Evolutionary conservation across 2,797 vertebrate species (phyloP).

Genomic region (Crocodylus rhombifer): DNA sequence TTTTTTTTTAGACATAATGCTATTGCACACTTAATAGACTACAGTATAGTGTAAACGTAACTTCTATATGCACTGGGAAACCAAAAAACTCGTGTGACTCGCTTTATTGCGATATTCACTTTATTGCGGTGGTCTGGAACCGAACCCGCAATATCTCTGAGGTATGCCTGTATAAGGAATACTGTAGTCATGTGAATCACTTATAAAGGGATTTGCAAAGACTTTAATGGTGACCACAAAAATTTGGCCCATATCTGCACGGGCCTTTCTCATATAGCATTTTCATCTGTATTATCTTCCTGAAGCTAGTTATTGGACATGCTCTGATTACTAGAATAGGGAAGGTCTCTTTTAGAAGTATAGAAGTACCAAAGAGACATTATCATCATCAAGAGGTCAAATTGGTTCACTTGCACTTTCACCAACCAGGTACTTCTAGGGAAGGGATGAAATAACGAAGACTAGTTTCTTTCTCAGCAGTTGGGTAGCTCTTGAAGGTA

Average conservation of each 20-base stretch:
- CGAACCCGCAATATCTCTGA: too few relatives aligned
- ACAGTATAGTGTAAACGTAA: too few relatives aligned
- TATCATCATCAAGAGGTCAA: too few relatives aligned
- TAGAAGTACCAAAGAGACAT: too few relatives aligned
- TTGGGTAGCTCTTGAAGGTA: background rate
- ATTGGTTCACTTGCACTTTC: too few relatives aligned
- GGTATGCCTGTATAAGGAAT: background rate
- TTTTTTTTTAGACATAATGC: too few relatives aligned
- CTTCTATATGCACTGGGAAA: too few relatives aligned
- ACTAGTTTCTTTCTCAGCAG: background rate
- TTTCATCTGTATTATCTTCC: rapidly evolving
- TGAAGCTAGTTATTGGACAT: background rate
- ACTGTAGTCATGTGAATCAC: background rate
- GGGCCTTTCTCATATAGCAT: background rate
- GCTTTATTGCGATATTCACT: too few relatives aligned
- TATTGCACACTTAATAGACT: too few relatives aligned
- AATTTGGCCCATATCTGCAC: rapidly evolving
- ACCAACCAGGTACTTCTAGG: rapidly evolving
- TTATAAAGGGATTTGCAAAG: rapidly evolving
- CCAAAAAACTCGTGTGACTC: too few relatives aligned
- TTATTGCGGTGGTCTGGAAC: too few relatives aligned
- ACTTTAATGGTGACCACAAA: rapidly evolving
- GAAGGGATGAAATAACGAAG: background rate
- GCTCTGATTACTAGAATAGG: background rate
- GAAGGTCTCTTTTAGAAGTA: too few relatives aligned